phyloP scores from a whole-genome alignment of 2,797 vertebrate species.

The Arnoldichthys spilopterus region DNA sequence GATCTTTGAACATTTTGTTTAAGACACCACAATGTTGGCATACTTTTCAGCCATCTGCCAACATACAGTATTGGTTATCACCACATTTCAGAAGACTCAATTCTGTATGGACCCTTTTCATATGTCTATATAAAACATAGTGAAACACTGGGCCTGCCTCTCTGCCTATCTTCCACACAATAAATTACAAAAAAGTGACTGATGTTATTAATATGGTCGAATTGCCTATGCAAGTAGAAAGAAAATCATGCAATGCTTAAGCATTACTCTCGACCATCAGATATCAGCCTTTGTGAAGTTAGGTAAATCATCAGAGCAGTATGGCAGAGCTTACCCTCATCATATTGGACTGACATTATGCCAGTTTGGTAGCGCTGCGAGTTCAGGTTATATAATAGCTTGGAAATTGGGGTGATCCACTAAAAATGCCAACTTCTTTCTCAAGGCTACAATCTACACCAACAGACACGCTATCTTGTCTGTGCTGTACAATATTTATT shows the following conservation, averaged over 20 bases:
- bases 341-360: background rate
- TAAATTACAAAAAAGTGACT: background rate
- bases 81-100: background rate
- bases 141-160: background rate
- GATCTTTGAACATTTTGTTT: background rate
- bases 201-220: background rate
- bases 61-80: background rate
- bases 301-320: background rate
- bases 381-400: background rate
- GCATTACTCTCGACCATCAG: background rate
- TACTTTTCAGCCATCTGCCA: background rate
- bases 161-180: background rate
- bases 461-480: background rate
- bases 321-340: background rate
- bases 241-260: background rate
- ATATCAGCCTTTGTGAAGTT: background rate
- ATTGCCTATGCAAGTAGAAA: background rate
- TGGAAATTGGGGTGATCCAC: background rate
- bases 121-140: background rate
- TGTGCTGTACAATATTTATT: constrained; percentile 1
- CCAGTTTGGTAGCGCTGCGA: background rate
- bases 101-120: background rate
- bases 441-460: background rate
- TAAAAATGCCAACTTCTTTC: background rate
- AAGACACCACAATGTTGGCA: background rate